Conservation (phyloP, 2,113 vertebrate genomes). For the Halichoerus grypus region DNA sequence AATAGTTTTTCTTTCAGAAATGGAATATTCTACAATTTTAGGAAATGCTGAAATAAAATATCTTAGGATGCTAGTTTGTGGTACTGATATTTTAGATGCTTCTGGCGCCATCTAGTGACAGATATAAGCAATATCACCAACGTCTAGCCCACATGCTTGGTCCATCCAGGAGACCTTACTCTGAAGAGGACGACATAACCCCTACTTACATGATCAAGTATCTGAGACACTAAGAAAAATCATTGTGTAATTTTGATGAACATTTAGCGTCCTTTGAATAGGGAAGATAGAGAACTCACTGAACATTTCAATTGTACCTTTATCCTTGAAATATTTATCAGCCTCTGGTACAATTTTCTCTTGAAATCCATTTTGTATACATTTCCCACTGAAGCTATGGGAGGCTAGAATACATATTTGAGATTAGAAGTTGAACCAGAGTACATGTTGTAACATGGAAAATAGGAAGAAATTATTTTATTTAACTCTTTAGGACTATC, state of each 20-base stretch:
- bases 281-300: background rate
- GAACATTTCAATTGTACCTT: background rate
- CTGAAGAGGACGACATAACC: background rate
- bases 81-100: constrained; percentile 65
- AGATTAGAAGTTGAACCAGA: background rate
- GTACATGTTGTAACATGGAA: background rate
- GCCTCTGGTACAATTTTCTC: constrained; percentile 25
- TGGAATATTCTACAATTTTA: background rate
- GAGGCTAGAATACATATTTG: background rate
- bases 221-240: background rate
- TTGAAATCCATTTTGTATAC: background rate
- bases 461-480: background rate
- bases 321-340: constrained; percentile 40
- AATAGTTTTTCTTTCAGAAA: background rate
- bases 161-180: background rate
- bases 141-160: accelerated
- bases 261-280: background rate
- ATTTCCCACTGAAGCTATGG: background rate
- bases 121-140: background rate
- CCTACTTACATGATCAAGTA: background rate
- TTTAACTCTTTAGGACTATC: background rate
- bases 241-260: background rate
- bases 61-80: background rate
- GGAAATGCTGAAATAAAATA: background rate
- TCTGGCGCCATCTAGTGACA: constrained; percentile 85